Evolutionary conservation across 2,888 invertebrate species (phyloP).

Genomic region (Acanthosepion pharaonis): DNA sequence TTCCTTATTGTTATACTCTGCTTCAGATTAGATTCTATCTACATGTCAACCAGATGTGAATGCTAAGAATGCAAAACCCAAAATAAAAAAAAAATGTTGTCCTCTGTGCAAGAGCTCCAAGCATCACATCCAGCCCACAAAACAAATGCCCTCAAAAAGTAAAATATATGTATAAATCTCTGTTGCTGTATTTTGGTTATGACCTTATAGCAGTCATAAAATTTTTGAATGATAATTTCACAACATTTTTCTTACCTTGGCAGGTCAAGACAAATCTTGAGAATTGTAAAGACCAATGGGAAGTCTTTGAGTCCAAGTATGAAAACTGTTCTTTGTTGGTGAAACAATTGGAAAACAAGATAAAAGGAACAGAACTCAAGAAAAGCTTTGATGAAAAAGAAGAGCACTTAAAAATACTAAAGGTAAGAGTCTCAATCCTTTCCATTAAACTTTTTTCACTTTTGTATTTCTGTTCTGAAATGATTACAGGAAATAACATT

Average conservation of each 20-base stretch:
- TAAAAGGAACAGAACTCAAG: slow-evolving; percentile 77
- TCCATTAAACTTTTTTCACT: background rate
- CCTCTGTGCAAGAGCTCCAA: too few relatives aligned
- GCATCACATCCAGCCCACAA: too few relatives aligned
- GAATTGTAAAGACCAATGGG: slow-evolving; percentile 90
- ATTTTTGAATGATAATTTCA: background rate
- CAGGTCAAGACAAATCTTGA: slow-evolving; percentile 78
- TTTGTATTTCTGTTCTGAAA: background rate
- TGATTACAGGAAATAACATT: too few relatives aligned
- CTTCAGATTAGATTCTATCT: too few relatives aligned
- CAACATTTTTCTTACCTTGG: slow-evolving; percentile 38
- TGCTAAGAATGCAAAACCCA: too few relatives aligned
- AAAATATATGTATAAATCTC: too few relatives aligned
- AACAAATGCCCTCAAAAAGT: too few relatives aligned
- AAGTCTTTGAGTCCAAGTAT: slow-evolving; percentile 89
- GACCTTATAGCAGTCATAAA: too few relatives aligned
- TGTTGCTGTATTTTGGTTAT: too few relatives aligned
- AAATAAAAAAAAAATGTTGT: too few relatives aligned
- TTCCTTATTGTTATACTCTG: too few relatives aligned
- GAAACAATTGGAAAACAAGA: slow-evolving; percentile 87
- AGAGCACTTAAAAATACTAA: slow-evolving; percentile 64
- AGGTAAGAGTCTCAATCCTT: slow-evolving; percentile 51
- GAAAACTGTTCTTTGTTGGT: slow-evolving; percentile 91
- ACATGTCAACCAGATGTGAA: too few relatives aligned
- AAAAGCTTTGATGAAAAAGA: slow-evolving; percentile 70